These are phyloP conservation scores for Ectemnius continuus DNA, from an alignment of 2,888 invertebrate genomes.

Conservation along the genomic window DNA sequence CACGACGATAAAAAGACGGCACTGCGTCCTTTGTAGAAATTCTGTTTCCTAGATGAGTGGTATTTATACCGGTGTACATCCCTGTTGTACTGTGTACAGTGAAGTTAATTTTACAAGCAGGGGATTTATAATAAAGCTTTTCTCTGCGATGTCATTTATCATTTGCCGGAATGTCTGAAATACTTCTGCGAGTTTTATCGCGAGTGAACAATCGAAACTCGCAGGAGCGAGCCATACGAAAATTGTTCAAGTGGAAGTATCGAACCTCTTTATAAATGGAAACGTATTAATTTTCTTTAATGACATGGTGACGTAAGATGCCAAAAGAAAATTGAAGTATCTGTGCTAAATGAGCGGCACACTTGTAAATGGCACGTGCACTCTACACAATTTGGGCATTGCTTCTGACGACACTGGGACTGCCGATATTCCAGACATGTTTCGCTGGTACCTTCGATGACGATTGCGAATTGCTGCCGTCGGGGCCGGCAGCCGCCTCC, in stretches of 20 bases:
- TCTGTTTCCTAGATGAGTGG: neutral
- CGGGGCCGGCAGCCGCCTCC: slow-evolving; percentile 64
- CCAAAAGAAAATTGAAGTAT: too few species aligned
- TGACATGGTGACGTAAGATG: neutral
- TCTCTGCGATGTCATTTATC: neutral
- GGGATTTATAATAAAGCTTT: neutral
- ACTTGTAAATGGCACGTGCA: slow-evolving; percentile 61
- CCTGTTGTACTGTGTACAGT: neutral
- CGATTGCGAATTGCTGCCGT: slow-evolving; percentile 58
- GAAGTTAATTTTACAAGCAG: neutral
- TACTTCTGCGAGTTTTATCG: neutral
- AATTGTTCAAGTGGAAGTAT: neutral
- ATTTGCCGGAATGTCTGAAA: neutral
- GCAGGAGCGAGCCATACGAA: neutral
- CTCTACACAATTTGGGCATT: slow-evolving; percentile 70
- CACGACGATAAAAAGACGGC: neutral
- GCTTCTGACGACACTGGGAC: slow-evolving; percentile 57
- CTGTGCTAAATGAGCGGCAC: too few species aligned
- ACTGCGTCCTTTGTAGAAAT: too few species aligned
- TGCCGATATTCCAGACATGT: slow-evolving; percentile 67
- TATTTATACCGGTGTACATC: neutral
- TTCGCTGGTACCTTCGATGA: slow-evolving; percentile 66
- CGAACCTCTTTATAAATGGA: neutral
- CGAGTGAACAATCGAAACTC: neutral
- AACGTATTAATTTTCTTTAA: neutral